These are phyloP conservation scores for Brachionus rotundiformis DNA, from an alignment of 1,140 invertebrate genomes.

Conservation along the genomic window DNA sequence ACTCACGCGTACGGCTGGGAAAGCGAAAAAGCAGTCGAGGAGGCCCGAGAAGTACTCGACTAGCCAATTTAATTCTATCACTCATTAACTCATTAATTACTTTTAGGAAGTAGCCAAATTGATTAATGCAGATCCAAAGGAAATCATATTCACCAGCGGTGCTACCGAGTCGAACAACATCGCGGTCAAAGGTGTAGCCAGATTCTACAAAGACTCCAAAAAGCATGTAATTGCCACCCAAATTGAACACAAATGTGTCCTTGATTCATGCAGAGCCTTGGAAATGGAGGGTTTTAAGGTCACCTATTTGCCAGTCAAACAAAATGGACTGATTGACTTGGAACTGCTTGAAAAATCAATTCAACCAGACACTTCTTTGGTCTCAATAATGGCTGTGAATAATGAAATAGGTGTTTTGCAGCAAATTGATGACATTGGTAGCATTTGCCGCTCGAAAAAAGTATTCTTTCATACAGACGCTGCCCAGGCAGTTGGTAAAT, in stretches of 20 bases:
- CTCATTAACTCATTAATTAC: not conserved
- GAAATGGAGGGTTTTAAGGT: slow-evolving; percentile 93
- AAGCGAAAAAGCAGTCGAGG: slow-evolving; percentile 89
- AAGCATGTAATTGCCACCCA: slow-evolving; percentile 97
- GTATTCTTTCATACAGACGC: slow-evolving; percentile 98
- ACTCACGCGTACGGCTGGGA: slow-evolving; percentile 99
- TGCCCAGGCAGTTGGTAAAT: slow-evolving; percentile 94
- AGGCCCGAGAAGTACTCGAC: slow-evolving; percentile 79
- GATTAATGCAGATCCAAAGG: slow-evolving; percentile 94
- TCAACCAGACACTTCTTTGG: slow-evolving; percentile 84
- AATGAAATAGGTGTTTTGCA: slow-evolving; percentile 98
- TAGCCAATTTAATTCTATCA: too few species aligned
- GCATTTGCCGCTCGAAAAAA: slow-evolving; percentile 71
- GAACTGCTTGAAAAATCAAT: slow-evolving; percentile 75
- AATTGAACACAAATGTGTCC: slow-evolving; percentile 98
- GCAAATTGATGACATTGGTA: slow-evolving; percentile 84
- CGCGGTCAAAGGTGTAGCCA: slow-evolving; percentile 86
- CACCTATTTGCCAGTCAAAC: slow-evolving; percentile 88
- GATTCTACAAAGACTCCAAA: slow-evolving; percentile 81
- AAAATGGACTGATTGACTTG: slow-evolving; percentile 84
- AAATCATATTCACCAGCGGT: slow-evolving; percentile 97
- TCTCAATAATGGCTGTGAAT: slow-evolving; percentile 96
- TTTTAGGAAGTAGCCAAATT: slow-evolving; percentile 80
- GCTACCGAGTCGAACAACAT: slow-evolving; percentile 99
- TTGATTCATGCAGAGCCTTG: slow-evolving; percentile 92